Conservation (phyloP, 2,888 invertebrate species). For the Tenthredo livida region DNA sequence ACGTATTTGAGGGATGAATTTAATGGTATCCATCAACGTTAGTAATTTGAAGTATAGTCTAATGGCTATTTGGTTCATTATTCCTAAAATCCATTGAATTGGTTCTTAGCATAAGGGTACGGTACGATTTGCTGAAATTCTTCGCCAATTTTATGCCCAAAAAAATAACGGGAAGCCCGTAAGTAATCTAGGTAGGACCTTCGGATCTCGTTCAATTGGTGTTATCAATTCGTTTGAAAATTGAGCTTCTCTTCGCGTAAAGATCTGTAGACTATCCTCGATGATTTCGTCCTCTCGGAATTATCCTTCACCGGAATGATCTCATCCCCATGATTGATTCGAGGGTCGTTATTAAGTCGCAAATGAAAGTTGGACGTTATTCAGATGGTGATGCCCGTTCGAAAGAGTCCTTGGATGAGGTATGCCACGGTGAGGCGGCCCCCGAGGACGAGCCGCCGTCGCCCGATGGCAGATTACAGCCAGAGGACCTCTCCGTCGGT, state of each 20-base stretch:
- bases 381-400: slow-evolving; percentile 41
- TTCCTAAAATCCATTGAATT: background rate
- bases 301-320: background rate
- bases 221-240: background rate
- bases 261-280: background rate
- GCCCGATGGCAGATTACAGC: slow-evolving; percentile 70
- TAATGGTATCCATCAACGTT: background rate
- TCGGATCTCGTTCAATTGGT: background rate
- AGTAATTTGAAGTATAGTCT: background rate
- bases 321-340: background rate
- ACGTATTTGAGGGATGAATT: background rate
- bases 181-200: too few relatives aligned
- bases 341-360: background rate
- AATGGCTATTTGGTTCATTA: background rate
- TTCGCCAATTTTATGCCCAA: too few relatives aligned
- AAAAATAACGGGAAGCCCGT: too few relatives aligned
- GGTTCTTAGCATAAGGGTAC: background rate
- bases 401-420: slow-evolving; percentile 59
- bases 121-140: background rate
- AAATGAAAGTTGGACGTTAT: slow-evolving; percentile 17
- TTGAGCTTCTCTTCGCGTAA: background rate
- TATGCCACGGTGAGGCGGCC: slow-evolving; percentile 55
- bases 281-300: background rate
- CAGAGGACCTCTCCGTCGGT: slow-evolving; percentile 71
- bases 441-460: slow-evolving; percentile 66